Base-by-base conservation (phyloP, 2,797 vertebrate genomes). In the Capromys pilorides region DNA sequence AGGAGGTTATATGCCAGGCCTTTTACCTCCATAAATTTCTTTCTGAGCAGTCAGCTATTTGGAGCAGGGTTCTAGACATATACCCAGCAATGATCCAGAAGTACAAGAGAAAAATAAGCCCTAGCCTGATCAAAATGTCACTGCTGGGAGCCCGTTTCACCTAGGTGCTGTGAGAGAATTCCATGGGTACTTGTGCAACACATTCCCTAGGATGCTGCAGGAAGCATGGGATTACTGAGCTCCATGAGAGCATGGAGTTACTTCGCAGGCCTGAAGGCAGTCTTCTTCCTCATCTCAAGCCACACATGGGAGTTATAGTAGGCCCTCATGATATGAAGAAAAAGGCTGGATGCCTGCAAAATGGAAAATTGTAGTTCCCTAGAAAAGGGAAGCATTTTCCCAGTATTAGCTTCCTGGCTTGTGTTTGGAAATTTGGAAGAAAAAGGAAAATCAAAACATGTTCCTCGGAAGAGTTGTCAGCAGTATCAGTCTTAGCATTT, bases 331-430 rank as follows among this genome's bases (percentile, higher is more conserved):
- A 79, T n/a, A 5, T 39, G 51, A 39, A 83, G 73, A 84, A 92
- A 84, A 91, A 36, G 54, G 28, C 61, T 57, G 39, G 57, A 18
- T 83, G 64, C 57, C 87, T 91, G 13, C 64, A 87, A 77, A 75
- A 87, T 61, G 57, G 39, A 57, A 57, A 57, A 57, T 19, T 57
- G 54, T 14, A 57, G 18, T 57, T 57, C 54, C 28, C 36, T 80
- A 54, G 31, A 62, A 78, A 93, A 69, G 13, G 36, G 51, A 59
- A 93, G 59, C 64, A 89, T n/a, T 69, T 91, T 92, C 45, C 82
- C 51, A 69, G 36, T 59, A 41, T 0, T 54, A 73, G 59, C 61
- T 85, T 94, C 64, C 51, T 69, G 62, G 59, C 66, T 78, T 83
- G 24, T 33, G 45, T 51, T 81, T 67, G 33, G 36, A 85, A 19